These are phyloP conservation scores for Cerastis leucographa DNA, from an alignment of 2,888 invertebrate species.

Conservation along the genomic window DNA sequence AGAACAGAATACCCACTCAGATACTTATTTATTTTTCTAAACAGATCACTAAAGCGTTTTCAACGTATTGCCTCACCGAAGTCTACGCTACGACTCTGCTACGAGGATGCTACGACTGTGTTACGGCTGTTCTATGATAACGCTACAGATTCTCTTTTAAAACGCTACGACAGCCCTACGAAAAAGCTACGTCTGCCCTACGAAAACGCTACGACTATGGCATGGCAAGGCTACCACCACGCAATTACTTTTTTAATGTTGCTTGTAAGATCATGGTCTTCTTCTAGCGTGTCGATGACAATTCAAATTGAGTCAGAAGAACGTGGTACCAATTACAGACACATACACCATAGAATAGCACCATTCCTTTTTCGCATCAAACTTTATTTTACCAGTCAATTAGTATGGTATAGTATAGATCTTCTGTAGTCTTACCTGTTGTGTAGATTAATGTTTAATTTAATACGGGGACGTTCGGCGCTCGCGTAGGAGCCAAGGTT, in stretches of 20 bases:
- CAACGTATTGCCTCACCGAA: neutral
- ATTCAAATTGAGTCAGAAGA: no score
- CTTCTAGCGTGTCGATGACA: no score
- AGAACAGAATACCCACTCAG: slow-evolving; percentile 28
- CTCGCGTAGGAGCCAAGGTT: slow-evolving; percentile 53
- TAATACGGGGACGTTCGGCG: slow-evolving; percentile 54
- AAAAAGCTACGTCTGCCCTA: neutral
- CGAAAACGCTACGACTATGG: no score
- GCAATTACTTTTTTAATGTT: no score
- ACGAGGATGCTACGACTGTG: neutral
- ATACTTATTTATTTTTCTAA: neutral
- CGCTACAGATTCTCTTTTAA: neutral
- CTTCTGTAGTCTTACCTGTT: slow-evolving; percentile 29
- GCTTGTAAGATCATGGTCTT: no score
- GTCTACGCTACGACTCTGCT: neutral
- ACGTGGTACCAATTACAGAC: no score
- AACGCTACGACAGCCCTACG: neutral
- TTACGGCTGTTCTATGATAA: neutral
- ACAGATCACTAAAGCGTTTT: neutral
- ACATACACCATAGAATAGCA: no score
- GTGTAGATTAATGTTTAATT: slow-evolving; percentile 46
- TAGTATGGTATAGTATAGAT: no score
- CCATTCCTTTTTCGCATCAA: no score
- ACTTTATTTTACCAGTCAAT: no score
- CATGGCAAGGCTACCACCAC: neutral